Evolutionary conservation across 1,140 invertebrate genomes (phyloP).

Genomic region (Drosophila bipectinata): DNA sequence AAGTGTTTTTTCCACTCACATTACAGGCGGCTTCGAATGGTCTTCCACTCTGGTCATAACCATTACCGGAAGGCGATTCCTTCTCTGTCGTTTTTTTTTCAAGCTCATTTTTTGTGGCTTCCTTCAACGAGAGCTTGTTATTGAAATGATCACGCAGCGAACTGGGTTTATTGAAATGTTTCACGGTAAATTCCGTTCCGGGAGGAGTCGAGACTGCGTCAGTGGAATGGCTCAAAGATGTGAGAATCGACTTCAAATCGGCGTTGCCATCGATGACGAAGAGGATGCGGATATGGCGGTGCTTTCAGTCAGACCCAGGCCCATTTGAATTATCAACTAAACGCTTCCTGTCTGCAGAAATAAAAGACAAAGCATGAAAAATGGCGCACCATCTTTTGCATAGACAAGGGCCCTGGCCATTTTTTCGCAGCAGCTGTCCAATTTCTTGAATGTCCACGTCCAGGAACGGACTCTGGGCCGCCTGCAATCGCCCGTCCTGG

Average conservation of each 20-base stretch:
- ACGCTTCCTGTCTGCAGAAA: slow-evolving; percentile 33
- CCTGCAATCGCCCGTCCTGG: neutral
- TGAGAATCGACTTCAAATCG: slow-evolving; percentile 20
- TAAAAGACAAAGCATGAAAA: slow-evolving; percentile 13
- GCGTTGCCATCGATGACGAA: slow-evolving; percentile 4
- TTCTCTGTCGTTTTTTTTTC: slow-evolving; percentile 15
- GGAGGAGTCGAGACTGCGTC: neutral
- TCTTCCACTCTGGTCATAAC: slow-evolving; percentile 47
- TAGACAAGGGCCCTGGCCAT: slow-evolving; percentile 24
- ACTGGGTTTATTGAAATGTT: slow-evolving; percentile 75
- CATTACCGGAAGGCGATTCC: slow-evolving; percentile 72
- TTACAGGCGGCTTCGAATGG: slow-evolving; percentile 22
- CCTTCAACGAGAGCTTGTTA: slow-evolving; percentile 63
- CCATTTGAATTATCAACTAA: slow-evolving; percentile 31
- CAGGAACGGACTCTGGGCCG: slow-evolving; percentile 36
- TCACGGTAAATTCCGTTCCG: slow-evolving; percentile 37
- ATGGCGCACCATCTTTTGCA: slow-evolving; percentile 36
- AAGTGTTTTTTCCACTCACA: slow-evolving; percentile 63
- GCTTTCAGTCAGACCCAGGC: slow-evolving; percentile 1
- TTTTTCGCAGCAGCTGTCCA: slow-evolving; percentile 62
- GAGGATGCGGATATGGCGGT: slow-evolving; percentile 31
- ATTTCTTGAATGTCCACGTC: slow-evolving; percentile 66
- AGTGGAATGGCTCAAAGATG: slow-evolving; percentile 19
- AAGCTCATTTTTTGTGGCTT: slow-evolving; percentile 37
- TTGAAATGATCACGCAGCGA: slow-evolving; percentile 56